Conservation (phyloP, 2,113 vertebrate genomes). For the Chamaetylas fuelleborni region DNA sequence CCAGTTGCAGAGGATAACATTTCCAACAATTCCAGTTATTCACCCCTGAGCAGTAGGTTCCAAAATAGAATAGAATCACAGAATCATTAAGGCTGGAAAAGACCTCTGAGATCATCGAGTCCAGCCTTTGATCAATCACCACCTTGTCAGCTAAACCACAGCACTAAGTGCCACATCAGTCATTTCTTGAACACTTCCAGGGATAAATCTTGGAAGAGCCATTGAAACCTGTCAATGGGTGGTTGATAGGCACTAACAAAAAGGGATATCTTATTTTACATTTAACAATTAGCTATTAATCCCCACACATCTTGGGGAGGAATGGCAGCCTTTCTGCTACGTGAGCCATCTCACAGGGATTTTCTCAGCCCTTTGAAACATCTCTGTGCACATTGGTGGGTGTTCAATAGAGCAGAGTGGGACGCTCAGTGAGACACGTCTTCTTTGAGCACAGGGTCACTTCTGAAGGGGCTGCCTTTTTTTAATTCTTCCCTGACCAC, state of each 20-base stretch:
- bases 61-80: not conserved
- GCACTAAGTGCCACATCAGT: not conserved
- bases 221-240: not conserved
- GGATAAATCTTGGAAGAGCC: not conserved
- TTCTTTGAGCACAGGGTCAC: not conserved
- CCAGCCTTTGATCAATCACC: not conserved
- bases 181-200: not conserved
- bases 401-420: not conserved
- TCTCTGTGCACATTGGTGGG: not conserved
- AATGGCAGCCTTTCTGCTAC: not conserved
- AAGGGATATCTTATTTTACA: not conserved
- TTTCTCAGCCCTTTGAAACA: not conserved
- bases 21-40: not conserved
- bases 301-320: not conserved
- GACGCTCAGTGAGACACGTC: not conserved
- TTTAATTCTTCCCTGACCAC: not conserved
- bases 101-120: rapidly evolving
- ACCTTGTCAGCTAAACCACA: not conserved
- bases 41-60: not conserved
- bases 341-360: not conserved
- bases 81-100: not conserved
- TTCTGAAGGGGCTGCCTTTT: not conserved
- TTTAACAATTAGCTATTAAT: not conserved
- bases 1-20: not conserved
- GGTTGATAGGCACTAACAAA: not conserved